Evolutionary conservation across 2,797 vertebrate species (phyloP).

Genomic region (Nannoperca obscura): DNA sequence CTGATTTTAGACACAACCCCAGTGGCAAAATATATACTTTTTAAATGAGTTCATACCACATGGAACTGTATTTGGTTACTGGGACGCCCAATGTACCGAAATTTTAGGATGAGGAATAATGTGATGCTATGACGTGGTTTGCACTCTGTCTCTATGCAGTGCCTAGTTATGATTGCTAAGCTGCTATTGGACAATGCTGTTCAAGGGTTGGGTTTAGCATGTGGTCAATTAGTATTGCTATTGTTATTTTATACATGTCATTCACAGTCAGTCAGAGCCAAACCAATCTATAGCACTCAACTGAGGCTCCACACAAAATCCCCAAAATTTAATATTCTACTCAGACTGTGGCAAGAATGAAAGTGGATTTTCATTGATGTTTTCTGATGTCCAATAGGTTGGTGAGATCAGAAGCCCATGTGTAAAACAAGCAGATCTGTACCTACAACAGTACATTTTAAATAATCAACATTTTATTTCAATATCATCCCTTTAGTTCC

Average conservation of each 20-base stretch:
- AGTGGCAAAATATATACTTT: too few relatives aligned
- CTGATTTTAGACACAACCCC: too few relatives aligned
- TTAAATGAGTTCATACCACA: too few relatives aligned
- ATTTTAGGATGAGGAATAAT: too few relatives aligned
- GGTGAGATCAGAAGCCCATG: background rate
- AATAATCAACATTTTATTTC: background rate
- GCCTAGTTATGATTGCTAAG: background rate
- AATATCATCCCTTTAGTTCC: conserved; percentile 8
- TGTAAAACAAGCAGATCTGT: background rate
- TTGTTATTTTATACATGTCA: background rate
- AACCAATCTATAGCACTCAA: background rate
- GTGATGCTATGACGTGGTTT: too few relatives aligned
- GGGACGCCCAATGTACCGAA: too few relatives aligned
- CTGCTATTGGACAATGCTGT: conserved; percentile 1
- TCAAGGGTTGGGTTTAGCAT: background rate
- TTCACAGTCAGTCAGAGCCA: background rate
- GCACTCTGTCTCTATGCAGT: too few relatives aligned
- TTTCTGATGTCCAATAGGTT: conserved; percentile 1
- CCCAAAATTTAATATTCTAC: background rate
- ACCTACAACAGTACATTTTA: background rate
- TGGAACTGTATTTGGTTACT: too few relatives aligned
- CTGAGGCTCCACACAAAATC: background rate
- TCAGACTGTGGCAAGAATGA: background rate
- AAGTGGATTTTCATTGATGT: background rate
- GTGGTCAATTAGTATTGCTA: background rate